phyloP scores from a whole-genome alignment of 2,113 vertebrate genomes.

The Eubucco bourcierii region DNA sequence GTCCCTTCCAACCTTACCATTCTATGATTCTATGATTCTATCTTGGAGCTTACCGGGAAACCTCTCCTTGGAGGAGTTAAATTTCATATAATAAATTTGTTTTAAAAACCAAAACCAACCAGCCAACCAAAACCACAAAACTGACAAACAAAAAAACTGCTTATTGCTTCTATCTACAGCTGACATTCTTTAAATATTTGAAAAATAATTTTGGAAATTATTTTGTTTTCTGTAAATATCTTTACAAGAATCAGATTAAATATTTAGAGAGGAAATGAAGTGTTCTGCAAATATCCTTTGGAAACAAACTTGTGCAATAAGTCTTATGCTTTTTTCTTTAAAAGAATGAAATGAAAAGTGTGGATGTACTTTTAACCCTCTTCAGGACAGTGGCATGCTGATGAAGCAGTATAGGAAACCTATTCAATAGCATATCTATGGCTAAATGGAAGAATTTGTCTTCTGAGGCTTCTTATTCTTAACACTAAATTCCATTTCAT shows the following conservation, averaged over 20 bases:
- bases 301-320: not conserved
- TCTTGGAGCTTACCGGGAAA: not conserved
- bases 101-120: too few species aligned
- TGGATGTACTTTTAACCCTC: not conserved
- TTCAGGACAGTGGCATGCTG: not conserved
- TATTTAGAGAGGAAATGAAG: not conserved
- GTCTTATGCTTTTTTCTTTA: not conserved
- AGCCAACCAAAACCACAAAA: too few species aligned
- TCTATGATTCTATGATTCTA: too few species aligned
- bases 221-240: not conserved
- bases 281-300: not conserved
- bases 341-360: not conserved
- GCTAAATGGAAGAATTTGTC: constrained; percentile 19
- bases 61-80: not conserved
- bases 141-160: not conserved
- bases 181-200: not conserved
- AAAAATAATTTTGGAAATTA: not conserved
- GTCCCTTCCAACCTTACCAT: too few species aligned
- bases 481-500: constrained; percentile 40
- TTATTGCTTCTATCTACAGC: not conserved
- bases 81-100: not conserved
- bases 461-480: constrained; percentile 40
- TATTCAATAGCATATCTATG: not conserved
- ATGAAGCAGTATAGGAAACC: not conserved
- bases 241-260: not conserved